Base-by-base conservation (phyloP, 1,140 invertebrate genomes). In the Trissolcus basalis region DNA sequence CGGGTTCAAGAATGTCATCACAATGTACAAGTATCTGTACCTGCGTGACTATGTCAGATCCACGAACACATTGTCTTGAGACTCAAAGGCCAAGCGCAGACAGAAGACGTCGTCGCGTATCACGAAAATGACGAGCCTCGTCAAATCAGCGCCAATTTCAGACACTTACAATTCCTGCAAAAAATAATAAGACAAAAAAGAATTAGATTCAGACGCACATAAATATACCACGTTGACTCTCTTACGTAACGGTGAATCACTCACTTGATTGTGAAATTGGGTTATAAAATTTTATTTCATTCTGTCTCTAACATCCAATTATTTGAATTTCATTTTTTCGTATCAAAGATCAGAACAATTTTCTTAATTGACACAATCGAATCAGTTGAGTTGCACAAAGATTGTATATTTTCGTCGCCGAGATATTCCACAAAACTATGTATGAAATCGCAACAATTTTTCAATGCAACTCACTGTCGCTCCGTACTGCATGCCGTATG, bases 11-110 rank as follows among this genome's bases (percentile, higher is more conserved):
- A 79, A 79, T 79, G 61, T 63, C 54, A 67, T 60, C 50, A 72
- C 47, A 76, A 71, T 70, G 64, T 74, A 72, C 51, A 69, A 77
- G 68, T 71, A 56, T 68, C 47, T 71, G 55, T 78, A 76, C 69
- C 47, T 68, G 56, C 67, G 39, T 69, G 64, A 73, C 76, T 64
- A 75, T 77, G 78, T 81, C 76, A 79, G 77, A 81, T 81, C 77
- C 71, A 80, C 78, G 72, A 74, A 70, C 69, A 72, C 78, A 77
- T 79, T 80, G 78, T 81, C 76, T 45, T 70, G 36, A 61, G 69
- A 78, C 75, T 71, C 67, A 74, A 78, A 74, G 59, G 78, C 75
- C 76, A 80, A 77, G 68, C 74, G 76, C 55, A 73, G 69, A 80
- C 65, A 77, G 74, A 72, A 73, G 35, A 68, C 36, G 73, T 80